phyloP scores from a whole-genome alignment of 2,113 vertebrate species.

The Alethe castanea region DNA sequence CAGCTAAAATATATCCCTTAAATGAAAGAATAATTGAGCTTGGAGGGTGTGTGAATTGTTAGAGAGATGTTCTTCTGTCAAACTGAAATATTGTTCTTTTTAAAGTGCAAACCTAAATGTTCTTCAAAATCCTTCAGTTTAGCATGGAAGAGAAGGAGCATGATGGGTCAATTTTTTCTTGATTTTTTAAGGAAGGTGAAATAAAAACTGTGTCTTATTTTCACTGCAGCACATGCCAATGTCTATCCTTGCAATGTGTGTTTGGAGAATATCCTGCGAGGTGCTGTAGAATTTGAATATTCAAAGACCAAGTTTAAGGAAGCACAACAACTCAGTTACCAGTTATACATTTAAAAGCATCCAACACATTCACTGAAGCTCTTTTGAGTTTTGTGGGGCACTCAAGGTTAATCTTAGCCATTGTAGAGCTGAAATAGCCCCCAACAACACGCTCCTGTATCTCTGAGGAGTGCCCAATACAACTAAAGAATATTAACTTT shows the following conservation, averaged over 20 bases:
- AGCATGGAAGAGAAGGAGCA: neutral
- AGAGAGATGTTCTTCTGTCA: neutral
- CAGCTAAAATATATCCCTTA: neutral
- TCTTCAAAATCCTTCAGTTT: neutral
- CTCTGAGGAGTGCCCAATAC: neutral
- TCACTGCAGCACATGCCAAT: neutral
- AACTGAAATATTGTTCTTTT: neutral
- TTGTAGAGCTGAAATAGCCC: neutral
- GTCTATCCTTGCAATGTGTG: neutral
- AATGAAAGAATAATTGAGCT: neutral
- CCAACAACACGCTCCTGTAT: rapidly evolving
- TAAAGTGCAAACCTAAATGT: neutral
- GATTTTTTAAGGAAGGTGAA: neutral
- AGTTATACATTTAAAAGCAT: neutral
- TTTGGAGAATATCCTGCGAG: neutral
- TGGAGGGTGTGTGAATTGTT: neutral
- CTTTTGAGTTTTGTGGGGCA: neutral
- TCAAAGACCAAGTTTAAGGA: neutral
- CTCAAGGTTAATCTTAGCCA: neutral
- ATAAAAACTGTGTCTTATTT: conserved; percentile 13
- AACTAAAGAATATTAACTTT: neutral
- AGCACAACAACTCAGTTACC: neutral
- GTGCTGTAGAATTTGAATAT: neutral
- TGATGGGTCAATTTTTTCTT: neutral
- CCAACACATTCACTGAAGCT: neutral